These are phyloP conservation scores for Seriola dumerili DNA, from an alignment of 2,113 vertebrate species.

Conservation along the genomic window DNA sequence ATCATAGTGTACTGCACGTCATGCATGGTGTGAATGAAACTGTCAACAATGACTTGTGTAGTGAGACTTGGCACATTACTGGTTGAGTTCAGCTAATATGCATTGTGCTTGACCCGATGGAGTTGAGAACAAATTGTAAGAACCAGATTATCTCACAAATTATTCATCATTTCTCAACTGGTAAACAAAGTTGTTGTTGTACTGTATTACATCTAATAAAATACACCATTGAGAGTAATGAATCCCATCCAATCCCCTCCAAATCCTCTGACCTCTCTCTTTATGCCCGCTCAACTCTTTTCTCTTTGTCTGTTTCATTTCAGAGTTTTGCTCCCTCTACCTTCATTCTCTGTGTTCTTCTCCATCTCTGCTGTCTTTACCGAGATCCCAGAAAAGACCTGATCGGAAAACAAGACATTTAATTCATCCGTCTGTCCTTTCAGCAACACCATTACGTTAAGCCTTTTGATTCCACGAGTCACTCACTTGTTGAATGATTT, in stretches of 20 bases:
- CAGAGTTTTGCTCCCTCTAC: not conserved
- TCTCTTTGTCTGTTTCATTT: not conserved
- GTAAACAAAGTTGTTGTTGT: conserved; percentile 1
- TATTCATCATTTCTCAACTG: not conserved
- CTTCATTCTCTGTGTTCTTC: not conserved
- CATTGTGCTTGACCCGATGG: conserved; percentile 11
- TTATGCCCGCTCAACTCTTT: not conserved
- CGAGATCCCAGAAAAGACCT: conserved; percentile 5
- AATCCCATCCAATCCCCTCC: not conserved
- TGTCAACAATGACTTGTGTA: conserved; percentile 1
- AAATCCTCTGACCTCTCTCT: not conserved
- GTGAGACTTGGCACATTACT: conserved; percentile 4
- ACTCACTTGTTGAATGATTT: not conserved
- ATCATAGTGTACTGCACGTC: not conserved
- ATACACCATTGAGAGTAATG: not conserved
- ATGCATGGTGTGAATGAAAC: conserved; percentile 29
- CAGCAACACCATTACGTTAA: conserved; percentile 13
- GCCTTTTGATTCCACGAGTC: conserved; percentile 15
- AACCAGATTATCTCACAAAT: conserved; percentile 18
- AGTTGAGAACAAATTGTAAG: conserved; percentile 3
- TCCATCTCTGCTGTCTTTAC: not conserved
- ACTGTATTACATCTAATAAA: too few species aligned
- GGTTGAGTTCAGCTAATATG: conserved; percentile 25
- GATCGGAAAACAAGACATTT: conserved; percentile 14
- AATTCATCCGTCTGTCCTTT: not conserved